These are phyloP conservation scores for Eulemur albifrons DNA, from an alignment of 2,797 vertebrate species.

Conservation along the genomic window DNA sequence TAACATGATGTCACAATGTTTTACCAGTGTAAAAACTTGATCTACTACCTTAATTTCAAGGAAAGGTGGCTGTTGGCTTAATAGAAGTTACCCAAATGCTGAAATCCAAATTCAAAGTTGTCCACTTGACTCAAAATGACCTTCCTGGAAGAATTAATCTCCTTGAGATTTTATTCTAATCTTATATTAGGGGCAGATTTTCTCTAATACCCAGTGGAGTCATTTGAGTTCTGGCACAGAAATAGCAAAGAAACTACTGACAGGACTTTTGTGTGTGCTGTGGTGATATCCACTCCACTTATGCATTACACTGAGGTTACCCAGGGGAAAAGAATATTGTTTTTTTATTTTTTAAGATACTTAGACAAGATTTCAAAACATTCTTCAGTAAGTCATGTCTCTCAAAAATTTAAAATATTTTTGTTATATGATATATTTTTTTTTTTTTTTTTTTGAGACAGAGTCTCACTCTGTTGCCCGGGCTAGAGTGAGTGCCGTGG, in stretches of 20 bases:
- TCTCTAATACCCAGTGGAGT: slow-evolving; percentile 15
- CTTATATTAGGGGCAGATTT: slow-evolving; percentile 52
- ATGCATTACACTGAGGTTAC: neutral
- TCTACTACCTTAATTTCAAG: slow-evolving; percentile 5
- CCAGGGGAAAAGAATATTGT: neutral
- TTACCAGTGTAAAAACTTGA: slow-evolving; percentile 10
- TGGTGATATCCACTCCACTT: neutral
- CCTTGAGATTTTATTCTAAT: slow-evolving; percentile 52
- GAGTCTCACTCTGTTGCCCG: too few species aligned
- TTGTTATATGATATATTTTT: neutral
- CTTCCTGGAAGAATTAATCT: slow-evolving; percentile 55
- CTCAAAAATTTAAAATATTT: neutral
- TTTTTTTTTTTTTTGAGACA: too few species aligned
- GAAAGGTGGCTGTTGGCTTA: neutral
- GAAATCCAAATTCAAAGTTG: slow-evolving; percentile 41
- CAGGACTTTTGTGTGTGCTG: neutral
- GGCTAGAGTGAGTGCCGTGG: too few species aligned
- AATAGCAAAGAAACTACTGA: slow-evolving; percentile 10
- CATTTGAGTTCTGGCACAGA: slow-evolving; percentile 30
- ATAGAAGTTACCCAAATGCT: neutral
- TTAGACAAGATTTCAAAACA: neutral
- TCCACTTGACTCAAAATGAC: slow-evolving; percentile 31
- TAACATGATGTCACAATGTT: neutral
- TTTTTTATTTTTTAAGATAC: slow-evolving; percentile 20
- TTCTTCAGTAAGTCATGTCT: neutral